These are phyloP conservation scores for Dipodomys stephensi DNA, from an alignment of 2,113 vertebrate genomes.

Conservation along the genomic window DNA sequence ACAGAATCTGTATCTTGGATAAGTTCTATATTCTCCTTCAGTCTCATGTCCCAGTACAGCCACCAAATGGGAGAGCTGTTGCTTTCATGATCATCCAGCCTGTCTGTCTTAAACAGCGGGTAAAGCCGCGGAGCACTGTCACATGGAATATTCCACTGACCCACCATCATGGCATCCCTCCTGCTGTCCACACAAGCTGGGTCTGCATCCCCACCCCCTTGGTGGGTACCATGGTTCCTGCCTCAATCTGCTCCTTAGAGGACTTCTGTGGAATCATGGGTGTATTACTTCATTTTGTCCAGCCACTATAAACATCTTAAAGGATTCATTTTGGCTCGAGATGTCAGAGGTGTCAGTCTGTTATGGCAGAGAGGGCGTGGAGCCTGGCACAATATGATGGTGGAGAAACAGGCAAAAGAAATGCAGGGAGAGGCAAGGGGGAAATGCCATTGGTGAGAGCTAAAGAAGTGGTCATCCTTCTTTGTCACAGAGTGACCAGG, in stretches of 20 bases:
- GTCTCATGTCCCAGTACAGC: neutral
- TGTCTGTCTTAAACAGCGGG: neutral
- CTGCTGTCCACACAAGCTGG: neutral
- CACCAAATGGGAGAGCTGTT: neutral
- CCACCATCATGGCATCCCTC: neutral
- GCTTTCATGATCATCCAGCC: neutral
- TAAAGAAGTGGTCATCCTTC: neutral
- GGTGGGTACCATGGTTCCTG: accelerated
- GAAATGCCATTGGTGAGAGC: too few species aligned
- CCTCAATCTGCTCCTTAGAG: neutral
- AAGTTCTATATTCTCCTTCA: neutral
- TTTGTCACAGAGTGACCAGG: neutral
- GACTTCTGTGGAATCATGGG: neutral
- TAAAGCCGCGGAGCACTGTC: neutral
- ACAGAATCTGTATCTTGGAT: neutral
- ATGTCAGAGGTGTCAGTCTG: neutral
- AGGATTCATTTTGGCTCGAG: neutral
- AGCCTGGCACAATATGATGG: neutral
- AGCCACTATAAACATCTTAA: neutral
- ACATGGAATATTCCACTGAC: neutral
- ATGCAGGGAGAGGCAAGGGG: neutral
- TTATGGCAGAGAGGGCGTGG: neutral
- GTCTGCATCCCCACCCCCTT: neutral
- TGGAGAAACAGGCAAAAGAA: neutral
- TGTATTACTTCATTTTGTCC: neutral